Evolutionary conservation across 37 sponge, comb jelly and placozoan species (phyloP), one percentile per base, ranked within the genome.

Genomic region (Trichoplax adhaerens): DNA sequence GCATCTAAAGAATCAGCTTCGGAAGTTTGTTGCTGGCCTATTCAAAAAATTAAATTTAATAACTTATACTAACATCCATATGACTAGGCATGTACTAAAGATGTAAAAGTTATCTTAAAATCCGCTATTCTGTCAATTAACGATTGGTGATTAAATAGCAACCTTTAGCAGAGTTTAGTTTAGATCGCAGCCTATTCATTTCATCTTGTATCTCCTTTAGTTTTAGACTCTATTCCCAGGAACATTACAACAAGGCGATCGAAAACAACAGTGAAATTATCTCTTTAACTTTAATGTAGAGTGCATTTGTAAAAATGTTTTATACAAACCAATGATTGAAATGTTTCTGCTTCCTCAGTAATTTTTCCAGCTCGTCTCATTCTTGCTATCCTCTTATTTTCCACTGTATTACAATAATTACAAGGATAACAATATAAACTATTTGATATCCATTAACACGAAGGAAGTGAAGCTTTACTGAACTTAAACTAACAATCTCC

Each of bases 311-410:
- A 29, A 29, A 29, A 29, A 29, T 29, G 29, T 29, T 2, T 53
- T 1, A 3, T 1, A 75, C 74, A 55, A 49, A 90, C 91, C 80
- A 90, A 61, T n/a, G 91, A 77, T 4, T 86, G 69, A 48, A 71
- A 86, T 52, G 72, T 86, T 58, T 90, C 88, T 29, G 77, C 83
- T 57, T 55, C 58, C 1, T 85, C 84, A 58, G 74, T 54, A 3
- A 70, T 53, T 54, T 76, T 83, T 8, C 90, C 90, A 6, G 68
- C 81, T 46, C 74, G 85, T 74, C 68, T 80, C 87, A 92, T 88
- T 5, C 94, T 58, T 29, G 75, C 74, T 54, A 78, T 62, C n/a
- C 94, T 68, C 67, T 92, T 92, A 65, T 75, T 71, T 59, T 92
- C 94, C 53, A 92, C 86, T 90, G 76, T 6, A 48, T 50, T 70